These are phyloP conservation scores for Dasyurus viverrinus DNA, from an alignment of 2,113 vertebrate genomes.

Conservation along the genomic window DNA sequence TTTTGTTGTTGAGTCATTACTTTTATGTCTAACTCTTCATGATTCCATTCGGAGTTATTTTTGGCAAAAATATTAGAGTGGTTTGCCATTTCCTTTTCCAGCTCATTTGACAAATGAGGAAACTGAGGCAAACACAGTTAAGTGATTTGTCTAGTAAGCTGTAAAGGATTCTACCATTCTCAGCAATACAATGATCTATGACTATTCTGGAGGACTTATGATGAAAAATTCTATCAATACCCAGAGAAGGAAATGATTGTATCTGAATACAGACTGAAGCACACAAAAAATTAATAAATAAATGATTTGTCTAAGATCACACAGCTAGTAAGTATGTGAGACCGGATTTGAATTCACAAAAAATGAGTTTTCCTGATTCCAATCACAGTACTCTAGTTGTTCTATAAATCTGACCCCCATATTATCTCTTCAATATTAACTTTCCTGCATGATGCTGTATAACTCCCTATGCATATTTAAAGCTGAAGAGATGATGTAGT, in stretches of 20 bases:
- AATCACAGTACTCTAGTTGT: background rate
- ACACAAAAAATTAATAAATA: no score
- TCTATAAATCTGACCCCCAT: background rate
- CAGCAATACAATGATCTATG: no score
- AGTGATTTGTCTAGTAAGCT: background rate
- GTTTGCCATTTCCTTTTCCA: background rate
- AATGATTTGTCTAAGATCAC: background rate
- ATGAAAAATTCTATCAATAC: no score
- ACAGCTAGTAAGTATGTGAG: background rate
- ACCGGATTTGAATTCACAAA: background rate
- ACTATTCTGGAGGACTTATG: no score
- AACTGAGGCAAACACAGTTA: background rate
- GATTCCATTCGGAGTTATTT: background rate
- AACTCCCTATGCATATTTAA: background rate
- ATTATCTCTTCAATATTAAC: background rate
- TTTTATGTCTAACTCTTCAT: background rate
- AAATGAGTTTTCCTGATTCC: background rate
- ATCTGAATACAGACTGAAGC: no score
- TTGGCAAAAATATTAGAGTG: background rate
- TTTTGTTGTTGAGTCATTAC: background rate
- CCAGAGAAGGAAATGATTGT: no score
- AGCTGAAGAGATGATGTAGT: background rate
- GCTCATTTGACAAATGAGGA: background rate
- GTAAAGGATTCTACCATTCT: no score
- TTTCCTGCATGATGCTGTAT: background rate